A percentile compares a stretch with the other conserved stretches of the same genome.
Conservation (phyloP, 2,797 vertebrate species). For the Bradypus variegatus region DNA sequence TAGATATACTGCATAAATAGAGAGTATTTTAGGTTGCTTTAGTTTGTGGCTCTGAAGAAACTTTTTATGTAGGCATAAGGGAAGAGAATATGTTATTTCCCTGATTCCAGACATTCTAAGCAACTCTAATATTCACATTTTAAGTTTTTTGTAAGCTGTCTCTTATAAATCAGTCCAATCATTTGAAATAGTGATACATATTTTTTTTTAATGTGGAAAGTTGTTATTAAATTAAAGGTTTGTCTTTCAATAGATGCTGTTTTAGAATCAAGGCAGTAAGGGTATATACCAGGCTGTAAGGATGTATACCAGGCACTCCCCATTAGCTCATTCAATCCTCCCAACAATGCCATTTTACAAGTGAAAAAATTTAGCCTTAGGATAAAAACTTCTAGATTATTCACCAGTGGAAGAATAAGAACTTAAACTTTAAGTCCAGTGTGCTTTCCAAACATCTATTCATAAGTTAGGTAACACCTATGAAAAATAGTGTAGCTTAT, state of each 20-base stretch:
- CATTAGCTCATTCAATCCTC: background rate
- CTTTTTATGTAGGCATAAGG: background rate
- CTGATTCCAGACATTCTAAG: background rate
- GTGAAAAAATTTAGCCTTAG: background rate
- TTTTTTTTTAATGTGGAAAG: background rate
- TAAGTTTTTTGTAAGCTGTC: background rate
- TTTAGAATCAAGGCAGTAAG: conserved; percentile 4
- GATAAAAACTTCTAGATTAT: background rate
- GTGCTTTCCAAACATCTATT: background rate
- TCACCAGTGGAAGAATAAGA: background rate
- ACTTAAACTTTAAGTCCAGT: background rate
- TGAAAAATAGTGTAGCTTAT: background rate
- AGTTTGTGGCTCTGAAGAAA: background rate
- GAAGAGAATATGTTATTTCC: background rate
- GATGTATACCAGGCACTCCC: background rate
- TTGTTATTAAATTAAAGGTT: background rate
- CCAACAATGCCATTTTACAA: background rate
- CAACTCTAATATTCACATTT: background rate
- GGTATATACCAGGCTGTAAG: background rate
- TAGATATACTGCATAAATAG: background rate
- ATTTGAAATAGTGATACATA: background rate
- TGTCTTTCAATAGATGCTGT: background rate
- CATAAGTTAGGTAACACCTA: background rate
- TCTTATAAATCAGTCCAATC: background rate
- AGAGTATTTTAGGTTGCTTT: background rate